Conservation (phyloP, 2,888 invertebrate genomes). For the Lepidochrysops patricia region DNA sequence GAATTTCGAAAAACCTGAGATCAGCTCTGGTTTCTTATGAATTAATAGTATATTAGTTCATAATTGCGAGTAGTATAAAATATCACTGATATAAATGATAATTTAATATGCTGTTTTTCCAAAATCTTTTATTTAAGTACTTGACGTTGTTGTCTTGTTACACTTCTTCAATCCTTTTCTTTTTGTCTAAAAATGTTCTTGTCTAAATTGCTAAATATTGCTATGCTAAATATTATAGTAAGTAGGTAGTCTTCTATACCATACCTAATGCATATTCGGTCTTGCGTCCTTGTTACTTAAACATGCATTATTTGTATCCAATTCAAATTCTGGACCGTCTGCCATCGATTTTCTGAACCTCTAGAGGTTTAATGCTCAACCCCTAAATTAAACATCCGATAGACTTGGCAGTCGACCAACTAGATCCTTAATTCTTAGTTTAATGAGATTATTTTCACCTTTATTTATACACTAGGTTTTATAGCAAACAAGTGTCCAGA, state of each 20-base stretch:
- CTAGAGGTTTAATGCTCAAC: not conserved
- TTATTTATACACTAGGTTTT: too few species aligned
- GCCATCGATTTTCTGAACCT: not conserved
- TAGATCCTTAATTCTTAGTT: not conserved
- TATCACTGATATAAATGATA: not conserved
- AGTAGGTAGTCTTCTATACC: not conserved
- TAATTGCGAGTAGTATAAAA: not conserved
- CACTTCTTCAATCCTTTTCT: not conserved
- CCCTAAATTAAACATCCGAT: conserved; percentile 1
- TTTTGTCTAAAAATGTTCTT: too few species aligned
- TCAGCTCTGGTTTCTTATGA: not conserved
- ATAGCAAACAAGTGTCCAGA: too few species aligned
- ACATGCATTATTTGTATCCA: not conserved
- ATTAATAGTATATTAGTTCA: not conserved
- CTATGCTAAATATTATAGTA: too few species aligned
- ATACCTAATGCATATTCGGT: too few species aligned
- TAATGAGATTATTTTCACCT: not conserved
- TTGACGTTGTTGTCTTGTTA: not conserved
- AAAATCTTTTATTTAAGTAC: not conserved
- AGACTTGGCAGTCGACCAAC: not conserved
- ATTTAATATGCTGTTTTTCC: not conserved
- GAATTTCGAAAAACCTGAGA: not conserved
- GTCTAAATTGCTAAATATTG: too few species aligned
- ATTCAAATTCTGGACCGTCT: not conserved
- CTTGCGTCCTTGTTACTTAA: not conserved